Evolutionary conservation across 2,797 vertebrate genomes (phyloP), one percentile per base, ranked within the genome.

Genomic region (Tympanoctomys barrerae): DNA sequence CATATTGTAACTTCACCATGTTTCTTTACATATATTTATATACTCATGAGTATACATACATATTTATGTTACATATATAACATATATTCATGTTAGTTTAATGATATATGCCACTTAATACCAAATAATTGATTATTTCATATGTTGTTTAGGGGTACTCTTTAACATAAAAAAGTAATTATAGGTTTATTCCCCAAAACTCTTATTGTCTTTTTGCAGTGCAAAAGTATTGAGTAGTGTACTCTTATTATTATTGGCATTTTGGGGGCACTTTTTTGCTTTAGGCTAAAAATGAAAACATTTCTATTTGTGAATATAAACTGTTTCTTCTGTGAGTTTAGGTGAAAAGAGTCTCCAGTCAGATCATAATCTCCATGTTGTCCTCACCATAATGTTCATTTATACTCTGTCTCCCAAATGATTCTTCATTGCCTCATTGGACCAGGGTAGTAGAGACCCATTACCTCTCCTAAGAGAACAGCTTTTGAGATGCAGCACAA

Each of bases 161-260:
- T 92, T 96, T 92, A 97, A 92, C 11, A 31, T 83, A 83, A 92
- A 54, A 87, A 94, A 97, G 24, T 79, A 89, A 81, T 83, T 94
- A 71, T 28, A 54, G 46, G 28, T 62, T 54, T 77, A 85, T n/a
- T 86, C n/a, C 59, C 33, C 26, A 93, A 33, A 71, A 80, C 54
- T 75, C 81, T 95, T 90, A 42, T n/a, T 94, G 59, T 91, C 62
- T 66, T 87, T 33, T 31, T 61, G 59, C 42, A 64, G 14, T 95
- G 33, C 33, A 86, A 49, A 96, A 42, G 1, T 36, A 84, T 39
- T 54, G 18, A n/a, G 11, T 52, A 11, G 11, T 68, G 84, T 79
- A 46, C 16, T 31, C n/a, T 91, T 49, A 54, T 22, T 92, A 80
- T 2, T 92, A 21, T 28, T 87, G 62, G 52, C 88, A 11, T 89